phyloP scores from a whole-genome alignment of 2,888 invertebrate species.

The Polyommatus icarus region DNA sequence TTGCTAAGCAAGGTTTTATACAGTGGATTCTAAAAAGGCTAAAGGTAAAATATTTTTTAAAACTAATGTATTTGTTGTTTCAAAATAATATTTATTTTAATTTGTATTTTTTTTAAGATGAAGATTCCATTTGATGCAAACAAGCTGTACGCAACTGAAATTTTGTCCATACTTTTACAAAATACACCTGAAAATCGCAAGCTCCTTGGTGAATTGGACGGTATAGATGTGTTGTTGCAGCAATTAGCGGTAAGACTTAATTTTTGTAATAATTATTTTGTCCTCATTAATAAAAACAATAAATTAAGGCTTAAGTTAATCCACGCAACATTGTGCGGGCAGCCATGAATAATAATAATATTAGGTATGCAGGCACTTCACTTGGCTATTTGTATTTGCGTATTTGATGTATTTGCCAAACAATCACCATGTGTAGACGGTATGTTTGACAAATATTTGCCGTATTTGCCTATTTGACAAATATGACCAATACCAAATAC shows the following conservation, averaged over 20 bases:
- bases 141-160: conserved; percentile 97
- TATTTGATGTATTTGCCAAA: too few species aligned
- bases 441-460: too few species aligned
- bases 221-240: conserved; percentile 96
- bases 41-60: conserved; percentile 72
- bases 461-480: too few species aligned
- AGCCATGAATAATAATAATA: background rate
- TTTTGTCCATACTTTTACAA: conserved; percentile 96
- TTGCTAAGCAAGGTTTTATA: conserved; percentile 94
- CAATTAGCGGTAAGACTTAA: conserved; percentile 88
- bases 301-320: background rate
- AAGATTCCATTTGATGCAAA: conserved; percentile 97
- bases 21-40: conserved; percentile 95
- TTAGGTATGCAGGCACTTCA: too few species aligned
- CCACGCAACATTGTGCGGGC: background rate
- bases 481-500: too few species aligned
- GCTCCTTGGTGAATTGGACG: conserved; percentile 94
- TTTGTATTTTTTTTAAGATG: conserved; percentile 52
- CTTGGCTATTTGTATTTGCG: too few species aligned
- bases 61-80: background rate
- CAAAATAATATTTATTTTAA: background rate
- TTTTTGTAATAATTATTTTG: too few species aligned
- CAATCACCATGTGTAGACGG: too few species aligned
- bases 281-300: background rate
- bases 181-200: conserved; percentile 90